A percentile compares a stretch with the other conserved stretches of the same genome.
These are phyloP conservation scores for Probosciger aterrimus DNA, from an alignment of 2,113 vertebrate species.

Conservation along the genomic window DNA sequence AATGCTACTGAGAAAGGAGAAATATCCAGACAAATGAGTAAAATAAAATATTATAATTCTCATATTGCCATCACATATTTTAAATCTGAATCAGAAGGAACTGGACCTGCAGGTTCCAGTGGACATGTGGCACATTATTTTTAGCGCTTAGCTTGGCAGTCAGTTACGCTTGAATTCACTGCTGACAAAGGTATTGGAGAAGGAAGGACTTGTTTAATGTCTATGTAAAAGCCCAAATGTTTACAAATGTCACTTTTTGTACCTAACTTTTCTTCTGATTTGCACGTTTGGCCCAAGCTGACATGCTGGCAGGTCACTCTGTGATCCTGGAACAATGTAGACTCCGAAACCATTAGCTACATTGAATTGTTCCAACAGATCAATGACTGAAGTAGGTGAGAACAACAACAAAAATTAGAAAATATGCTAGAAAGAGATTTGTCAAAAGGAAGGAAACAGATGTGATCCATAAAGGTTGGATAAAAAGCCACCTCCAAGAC, in stretches of 20 bases:
- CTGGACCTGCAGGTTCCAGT: not conserved
- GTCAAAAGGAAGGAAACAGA: not conserved
- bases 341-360: not conserved
- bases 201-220: not conserved
- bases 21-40: not conserved
- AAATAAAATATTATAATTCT: not conserved
- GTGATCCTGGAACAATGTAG: not conserved
- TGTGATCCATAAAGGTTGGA: not conserved
- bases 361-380: not conserved
- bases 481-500: not conserved
- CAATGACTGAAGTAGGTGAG: not conserved
- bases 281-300: not conserved
- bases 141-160: not conserved
- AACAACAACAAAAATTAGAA: not conserved
- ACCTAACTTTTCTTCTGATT: not conserved
- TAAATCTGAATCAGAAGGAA: not conserved
- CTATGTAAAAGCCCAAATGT: not conserved
- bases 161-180: not conserved
- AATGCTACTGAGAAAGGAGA: not conserved
- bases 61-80: not conserved
- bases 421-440: not conserved
- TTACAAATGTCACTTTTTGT: not conserved
- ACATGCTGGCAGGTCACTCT: not conserved
- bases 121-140: rapidly evolving
- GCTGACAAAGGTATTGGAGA: not conserved